Base-by-base conservation (phyloP, 2,797 vertebrate species). In the Harpagifer antarcticus region DNA sequence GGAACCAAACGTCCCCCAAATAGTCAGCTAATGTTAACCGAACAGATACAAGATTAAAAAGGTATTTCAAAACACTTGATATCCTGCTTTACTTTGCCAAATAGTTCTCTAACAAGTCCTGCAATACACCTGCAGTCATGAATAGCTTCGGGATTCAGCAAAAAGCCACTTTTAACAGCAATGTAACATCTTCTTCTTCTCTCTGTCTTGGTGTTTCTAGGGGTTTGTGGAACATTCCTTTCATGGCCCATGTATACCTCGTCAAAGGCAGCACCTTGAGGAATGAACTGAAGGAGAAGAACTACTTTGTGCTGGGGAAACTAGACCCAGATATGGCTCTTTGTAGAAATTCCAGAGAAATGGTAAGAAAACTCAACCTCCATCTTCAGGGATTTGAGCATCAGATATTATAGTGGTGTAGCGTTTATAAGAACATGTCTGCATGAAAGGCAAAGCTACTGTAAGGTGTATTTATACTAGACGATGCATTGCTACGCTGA, bases 141-240 rank as follows among this genome's bases (percentile, higher is more conserved):
- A 13, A 43, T 45, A 58, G 16, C 27, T 23, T 23, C 14, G n/a
- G 11, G 19, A 57, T 49, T 9, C n/a, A 33, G 57, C 20, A 49
- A 47, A 76, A 44, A 31, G 27, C 27, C 27, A 76, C 16, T 52
- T 40, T 58, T 54, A 37, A 33, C 33, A 9, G 6, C 33, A 47
- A 40, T 40, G 37, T 23, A 33, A 86, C 82, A 68, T 33, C 33
- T 33, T 37, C 7, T 37, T 19, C 14, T 31, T 78, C 37, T 59
- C 62, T 37, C 1, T 60, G 74, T 82, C 71, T 78, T 84, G 76
- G 92, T 91, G 76, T 82, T 89, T 87, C 78, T 83, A 98, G 98
- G 90, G 97, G 98, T 47, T 87, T 99, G 71, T 99, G 98, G 98
- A 99, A 98, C 93, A 96, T 99, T 81, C 98, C 98, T 23, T 99